These are phyloP conservation scores for Jordanella pulchra DNA, from an alignment of 2,797 vertebrate genomes.

Conservation along the genomic window DNA sequence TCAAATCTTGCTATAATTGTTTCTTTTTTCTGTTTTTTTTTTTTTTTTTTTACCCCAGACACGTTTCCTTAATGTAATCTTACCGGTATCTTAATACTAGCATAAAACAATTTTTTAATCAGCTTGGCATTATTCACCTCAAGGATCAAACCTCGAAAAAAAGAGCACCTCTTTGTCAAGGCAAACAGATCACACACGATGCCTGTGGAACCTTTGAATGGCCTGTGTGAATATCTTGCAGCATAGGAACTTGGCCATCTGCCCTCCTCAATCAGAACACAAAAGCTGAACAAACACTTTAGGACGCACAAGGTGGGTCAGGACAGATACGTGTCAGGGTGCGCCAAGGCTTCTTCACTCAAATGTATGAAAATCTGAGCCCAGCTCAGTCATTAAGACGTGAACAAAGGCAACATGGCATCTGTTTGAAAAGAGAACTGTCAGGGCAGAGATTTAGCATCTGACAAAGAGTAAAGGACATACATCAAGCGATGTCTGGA, in stretches of 20 bases:
- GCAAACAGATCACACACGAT: conserved; percentile 77
- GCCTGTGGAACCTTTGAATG: conserved; percentile 68
- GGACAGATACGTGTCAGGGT: conserved; percentile 77
- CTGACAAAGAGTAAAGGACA: conserved; percentile 68
- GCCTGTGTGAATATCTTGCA: conserved; percentile 66
- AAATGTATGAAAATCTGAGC: conserved; percentile 58
- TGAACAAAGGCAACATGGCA: conserved; percentile 66
- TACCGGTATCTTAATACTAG: conserved; percentile 50
- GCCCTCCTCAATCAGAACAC: conserved; percentile 64
- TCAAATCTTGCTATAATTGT: conserved; percentile 46
- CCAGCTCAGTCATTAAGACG: conserved; percentile 47
- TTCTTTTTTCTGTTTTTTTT: conserved; percentile 11
- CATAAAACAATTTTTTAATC: conserved; percentile 56
- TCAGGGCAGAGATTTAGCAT: conserved; percentile 54
- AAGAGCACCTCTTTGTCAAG: conserved; percentile 64
- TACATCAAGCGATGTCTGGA: conserved; percentile 64
- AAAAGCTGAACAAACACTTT: conserved; percentile 78
- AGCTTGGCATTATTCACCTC: conserved; percentile 62
- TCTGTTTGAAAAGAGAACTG: conserved; percentile 65
- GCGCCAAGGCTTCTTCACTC: conserved; percentile 64
- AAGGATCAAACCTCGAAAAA: conserved; percentile 63
- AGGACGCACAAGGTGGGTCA: conserved; percentile 74
- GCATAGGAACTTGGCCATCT: conserved; percentile 68
- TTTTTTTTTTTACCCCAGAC: conserved; percentile 16
- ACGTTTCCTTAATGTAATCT: conserved; percentile 27